Conservation (phyloP, 2,888 invertebrate genomes). For the Leptogaster cylindrica region DNA sequence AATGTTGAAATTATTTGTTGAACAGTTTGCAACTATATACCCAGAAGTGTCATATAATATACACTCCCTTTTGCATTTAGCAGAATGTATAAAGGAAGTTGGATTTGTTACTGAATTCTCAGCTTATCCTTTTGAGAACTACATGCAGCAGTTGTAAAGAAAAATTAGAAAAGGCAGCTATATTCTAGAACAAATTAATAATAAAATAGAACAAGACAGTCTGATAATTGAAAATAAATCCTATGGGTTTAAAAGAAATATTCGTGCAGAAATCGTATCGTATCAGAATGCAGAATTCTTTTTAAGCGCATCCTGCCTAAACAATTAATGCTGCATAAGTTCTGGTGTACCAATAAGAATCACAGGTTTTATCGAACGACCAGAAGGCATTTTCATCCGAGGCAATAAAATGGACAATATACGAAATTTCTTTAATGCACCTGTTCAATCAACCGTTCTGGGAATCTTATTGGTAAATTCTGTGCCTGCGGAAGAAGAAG, state of each 20-base stretch:
- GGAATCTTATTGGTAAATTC: background rate
- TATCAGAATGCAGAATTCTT: slow-evolving; percentile 1
- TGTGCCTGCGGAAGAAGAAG: background rate
- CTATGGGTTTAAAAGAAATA: slow-evolving; percentile 14
- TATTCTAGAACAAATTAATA: slow-evolving; percentile 16
- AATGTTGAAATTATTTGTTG: slow-evolving; percentile 44
- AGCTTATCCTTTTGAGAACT: slow-evolving; percentile 41
- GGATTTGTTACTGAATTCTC: slow-evolving; percentile 44
- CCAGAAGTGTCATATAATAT: slow-evolving; percentile 45
- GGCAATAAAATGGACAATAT: background rate
- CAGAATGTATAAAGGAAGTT: slow-evolving; percentile 38
- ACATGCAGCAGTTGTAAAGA: slow-evolving; percentile 45
- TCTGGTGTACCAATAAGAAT: slow-evolving; percentile 7
- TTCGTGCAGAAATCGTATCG: background rate
- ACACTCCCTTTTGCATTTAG: slow-evolving; percentile 45
- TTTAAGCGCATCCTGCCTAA: background rate
- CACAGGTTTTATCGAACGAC: background rate
- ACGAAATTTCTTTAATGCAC: background rate
- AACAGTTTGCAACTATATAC: slow-evolving; percentile 44
- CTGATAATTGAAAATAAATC: background rate
- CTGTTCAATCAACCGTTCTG: background rate
- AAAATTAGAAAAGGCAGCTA: background rate
- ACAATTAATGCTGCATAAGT: slow-evolving; percentile 25
- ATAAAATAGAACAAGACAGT: background rate
- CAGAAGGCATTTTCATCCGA: background rate